Evolutionary conservation across 2,888 invertebrate genomes (phyloP), one percentile per base, ranked within the genome.

Genomic region (Eupithecia tripunctaria): DNA sequence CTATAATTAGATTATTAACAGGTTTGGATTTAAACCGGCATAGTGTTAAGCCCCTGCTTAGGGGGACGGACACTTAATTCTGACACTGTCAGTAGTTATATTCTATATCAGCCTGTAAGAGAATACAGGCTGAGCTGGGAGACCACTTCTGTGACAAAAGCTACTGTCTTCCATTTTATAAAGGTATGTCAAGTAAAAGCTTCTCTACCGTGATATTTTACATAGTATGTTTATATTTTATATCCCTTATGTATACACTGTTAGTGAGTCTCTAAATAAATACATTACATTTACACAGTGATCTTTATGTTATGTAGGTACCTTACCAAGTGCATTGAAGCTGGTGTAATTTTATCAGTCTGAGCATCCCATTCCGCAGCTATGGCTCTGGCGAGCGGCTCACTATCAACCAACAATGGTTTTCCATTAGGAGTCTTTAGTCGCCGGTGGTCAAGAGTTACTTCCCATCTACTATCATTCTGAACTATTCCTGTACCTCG

Each of bases 331-430:
- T 99, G 98, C 99, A 99, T 99, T 56, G 95, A 95, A 66, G 97
- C 96, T 82, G 96, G 96, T 74, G 96, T 91, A 78, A 99, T 97
- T 70, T 94, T 93, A 36, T 97, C 96, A 77, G 96, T 96, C 88
- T 99, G 99, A 8, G 96, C 95, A 82, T 98, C 97, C 98, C 99
- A 99, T 95, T 99, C 99, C 38, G 97, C 96, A 1, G 99, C 98
- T 65, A 99, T 96, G 25, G 98, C 99, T 75, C 99, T 94, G 1
- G 99, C 99, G 68, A 99, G 92, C 0, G 97, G 96, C 91, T 99
- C 98, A 89, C 96, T 98, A 32, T 96, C 96, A 0, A 99, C 96
- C 75, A 95, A 92, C 80, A 99, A 96, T 12, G 96, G 88, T 73
- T 95, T 95, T 2, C 99, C 98, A 81, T 95, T 95, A 0, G 99